phyloP scores from a whole-genome alignment of 2,113 vertebrate genomes.

The Pogona vitticeps region DNA sequence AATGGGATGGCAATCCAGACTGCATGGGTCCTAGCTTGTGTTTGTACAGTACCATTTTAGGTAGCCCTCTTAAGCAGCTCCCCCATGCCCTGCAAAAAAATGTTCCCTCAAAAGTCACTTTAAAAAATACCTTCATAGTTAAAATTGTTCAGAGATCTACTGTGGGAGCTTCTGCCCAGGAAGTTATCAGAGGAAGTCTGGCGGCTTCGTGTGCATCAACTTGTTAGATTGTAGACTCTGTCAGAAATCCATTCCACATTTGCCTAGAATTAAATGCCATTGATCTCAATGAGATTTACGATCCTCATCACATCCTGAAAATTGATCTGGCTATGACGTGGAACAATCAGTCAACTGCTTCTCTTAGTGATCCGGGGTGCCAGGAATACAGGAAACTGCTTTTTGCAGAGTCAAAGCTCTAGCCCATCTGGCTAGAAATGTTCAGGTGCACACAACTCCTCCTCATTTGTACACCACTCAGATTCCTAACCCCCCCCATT shows the following conservation, averaged over 20 bases:
- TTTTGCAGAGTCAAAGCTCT: neutral
- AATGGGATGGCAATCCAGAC: neutral
- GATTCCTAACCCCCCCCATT: no score
- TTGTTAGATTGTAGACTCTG: neutral
- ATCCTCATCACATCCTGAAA: constrained; percentile 25
- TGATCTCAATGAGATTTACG: constrained; percentile 27
- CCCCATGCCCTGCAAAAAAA: neutral
- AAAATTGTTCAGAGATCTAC: neutral
- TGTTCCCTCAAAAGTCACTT: neutral
- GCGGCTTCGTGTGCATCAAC: neutral
- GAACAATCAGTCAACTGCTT: neutral
- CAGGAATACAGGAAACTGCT: neutral
- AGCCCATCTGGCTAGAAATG: neutral
- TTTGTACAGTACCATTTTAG: neutral
- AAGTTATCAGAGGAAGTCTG: neutral
- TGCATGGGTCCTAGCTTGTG: neutral
- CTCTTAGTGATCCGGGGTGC: neutral
- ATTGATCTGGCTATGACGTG: constrained; percentile 20
- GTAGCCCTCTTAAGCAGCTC: no score
- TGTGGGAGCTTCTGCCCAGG: neutral
- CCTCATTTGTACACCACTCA: no score
- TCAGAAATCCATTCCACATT: constrained; percentile 23
- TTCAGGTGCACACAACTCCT: no score
- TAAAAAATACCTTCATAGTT: neutral
- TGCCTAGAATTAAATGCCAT: constrained; percentile 31